phyloP scores from a whole-genome alignment of 2,797 vertebrate species.

The Falco peregrinus region DNA sequence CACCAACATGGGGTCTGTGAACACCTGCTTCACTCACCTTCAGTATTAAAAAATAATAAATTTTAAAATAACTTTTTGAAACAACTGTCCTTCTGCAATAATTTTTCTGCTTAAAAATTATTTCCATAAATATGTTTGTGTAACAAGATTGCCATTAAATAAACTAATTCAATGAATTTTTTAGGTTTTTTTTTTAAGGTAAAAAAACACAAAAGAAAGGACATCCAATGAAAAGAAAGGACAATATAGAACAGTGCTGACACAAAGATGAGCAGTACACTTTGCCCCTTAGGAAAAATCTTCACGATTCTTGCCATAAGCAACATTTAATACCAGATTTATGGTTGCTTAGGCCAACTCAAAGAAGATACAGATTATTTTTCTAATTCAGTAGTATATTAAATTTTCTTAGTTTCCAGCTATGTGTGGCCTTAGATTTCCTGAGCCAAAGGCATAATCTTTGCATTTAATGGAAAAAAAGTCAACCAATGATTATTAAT shows the following conservation, averaged over 20 bases:
- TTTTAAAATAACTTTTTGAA: neutral
- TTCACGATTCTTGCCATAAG: neutral
- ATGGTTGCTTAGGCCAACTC: neutral
- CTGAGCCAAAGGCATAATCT: neutral
- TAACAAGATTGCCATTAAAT: neutral
- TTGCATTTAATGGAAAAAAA: neutral
- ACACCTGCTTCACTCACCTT: constrained; percentile 94
- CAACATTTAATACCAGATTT: neutral
- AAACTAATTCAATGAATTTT: neutral
- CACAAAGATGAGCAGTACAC: neutral
- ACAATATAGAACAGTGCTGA: neutral
- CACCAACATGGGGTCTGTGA: constrained; percentile 92
- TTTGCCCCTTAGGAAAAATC: neutral
- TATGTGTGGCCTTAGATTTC: neutral
- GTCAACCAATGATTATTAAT: neutral
- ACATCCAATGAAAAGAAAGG: neutral
- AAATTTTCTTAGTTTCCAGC: neutral
- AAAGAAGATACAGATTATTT: neutral
- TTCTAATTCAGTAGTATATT: neutral
- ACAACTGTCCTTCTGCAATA: neutral
- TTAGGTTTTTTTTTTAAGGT: neutral
- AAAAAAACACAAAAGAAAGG: neutral
- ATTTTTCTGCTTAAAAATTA: neutral
- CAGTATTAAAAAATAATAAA: neutral
- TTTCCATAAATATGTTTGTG: neutral